Evolutionary conservation across 2,888 invertebrate genomes (phyloP), one percentile per base, ranked within the genome.

Genomic region (Hetaerina titia): DNA sequence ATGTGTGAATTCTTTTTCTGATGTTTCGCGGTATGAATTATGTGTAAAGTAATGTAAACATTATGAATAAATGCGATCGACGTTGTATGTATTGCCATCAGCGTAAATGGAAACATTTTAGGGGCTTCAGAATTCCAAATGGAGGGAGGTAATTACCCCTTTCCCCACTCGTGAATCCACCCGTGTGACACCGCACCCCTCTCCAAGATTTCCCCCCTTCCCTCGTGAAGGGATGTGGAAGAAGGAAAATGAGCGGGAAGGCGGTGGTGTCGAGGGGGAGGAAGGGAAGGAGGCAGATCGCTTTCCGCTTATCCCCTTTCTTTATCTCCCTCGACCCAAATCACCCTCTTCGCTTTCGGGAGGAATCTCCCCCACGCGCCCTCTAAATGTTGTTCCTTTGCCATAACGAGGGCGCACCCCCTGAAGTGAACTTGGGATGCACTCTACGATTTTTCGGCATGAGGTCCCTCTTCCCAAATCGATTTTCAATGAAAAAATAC

Each of bases 251-350:
- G 74, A 74, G 15, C 22, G 7, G 69, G 19, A 22, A n/a, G 74
- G 74, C 25, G 74, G n/a, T 25, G 74, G 74, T 15, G 74, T 69
- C 19, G 1, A 69, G 25, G 74, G 74, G 9, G 74, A 9, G 7
- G 25, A 9, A 8, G 74, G 8, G 25, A 25, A n/a, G 74, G 25
- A 25, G 25, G 25, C 17, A 69, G 69, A 22, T 69, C 69, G 22
- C 17, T 17, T 25, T n/a, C 74, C n/a, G 8, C 25, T 74, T 74
- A 74, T 74, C 74, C 25, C 5, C 74, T 19, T 25, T 25, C 74
- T 74, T 74, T 74, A 74, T 74, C 74, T 25, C n/a, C 74, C 74
- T n/a, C 74, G 74, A 74, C 74, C 74, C 74, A 74, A 74, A 74
- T 74, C 74, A 8, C 74, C 74, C 8, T n/a, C 8, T 19, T 25